Evolutionary conservation across 2,113 vertebrate genomes (phyloP), one percentile per base, ranked within the genome.

Genomic region (Origma solitaria): DNA sequence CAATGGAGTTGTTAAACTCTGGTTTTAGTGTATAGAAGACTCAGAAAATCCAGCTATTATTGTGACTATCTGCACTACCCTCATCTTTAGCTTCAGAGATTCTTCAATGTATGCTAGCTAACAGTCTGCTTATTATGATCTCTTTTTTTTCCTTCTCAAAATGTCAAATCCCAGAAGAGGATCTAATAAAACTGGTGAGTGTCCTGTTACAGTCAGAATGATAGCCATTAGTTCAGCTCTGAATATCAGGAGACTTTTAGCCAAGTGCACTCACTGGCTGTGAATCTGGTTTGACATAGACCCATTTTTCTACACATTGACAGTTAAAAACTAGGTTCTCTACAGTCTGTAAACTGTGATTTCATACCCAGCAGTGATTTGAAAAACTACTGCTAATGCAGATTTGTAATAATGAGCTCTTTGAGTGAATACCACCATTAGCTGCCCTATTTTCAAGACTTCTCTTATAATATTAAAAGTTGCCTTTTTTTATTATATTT

Each of bases 361-460:
- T 95, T 93, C 37, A 69, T 78, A 91, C 40, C 28, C 35, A 95
- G 23, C 28, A 84, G 33, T 73, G 69, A 85, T 88, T 50, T 90
- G 89, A 79, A 96, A 96, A 94, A 86, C 30, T 49, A 82, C 66
- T 57, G 68, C 83, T 87, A 90, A 95, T 94, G 71, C n/a, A 96
- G 47, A 94, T 94, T 97, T 90, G 65, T 90, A 96, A 92, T 85
- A 92, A 92, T 1, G 2, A 95, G 21, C 10, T 76, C 50, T 92
- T 91, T 96, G 87, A 94, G 40, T 83, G 71, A 92, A 72, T 33
- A 88, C 54, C 19, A 42, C 40, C 62, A 91, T 90, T 92, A 90
- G 57, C 54, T 93, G 47, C 28, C 50, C 57, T 83, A 17, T 76
- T 97, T 90, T 95, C 40, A 86, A 90, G 62, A 64, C 54, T 82